Evolutionary conservation across 2,888 invertebrate species (phyloP).

Genomic region (Neoascia interrupta): DNA sequence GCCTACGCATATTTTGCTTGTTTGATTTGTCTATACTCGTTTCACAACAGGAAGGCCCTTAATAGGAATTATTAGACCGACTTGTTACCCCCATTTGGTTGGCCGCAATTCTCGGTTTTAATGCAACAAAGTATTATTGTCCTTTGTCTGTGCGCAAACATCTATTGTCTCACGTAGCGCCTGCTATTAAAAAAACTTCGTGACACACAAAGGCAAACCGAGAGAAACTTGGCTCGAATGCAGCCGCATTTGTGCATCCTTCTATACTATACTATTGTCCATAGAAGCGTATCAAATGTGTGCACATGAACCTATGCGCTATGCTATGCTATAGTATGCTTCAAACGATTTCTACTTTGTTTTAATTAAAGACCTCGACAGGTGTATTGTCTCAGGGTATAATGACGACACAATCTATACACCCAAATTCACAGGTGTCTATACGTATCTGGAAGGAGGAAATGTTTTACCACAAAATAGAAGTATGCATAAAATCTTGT

Average conservation of each 20-base stretch:
- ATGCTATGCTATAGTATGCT: too few relatives aligned
- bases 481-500: constrained; percentile 54
- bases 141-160: constrained; percentile 48
- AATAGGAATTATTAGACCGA: constrained; percentile 61
- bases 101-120: constrained; percentile 59
- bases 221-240: constrained; percentile 19
- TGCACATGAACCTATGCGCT: not conserved
- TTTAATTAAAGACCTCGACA: constrained; percentile 64
- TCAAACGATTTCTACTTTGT: constrained; percentile 64
- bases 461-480: constrained; percentile 32
- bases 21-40: not conserved
- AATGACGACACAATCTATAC: constrained; percentile 57
- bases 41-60: constrained; percentile 34
- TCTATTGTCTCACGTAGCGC: constrained; percentile 7
- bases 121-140: constrained; percentile 56
- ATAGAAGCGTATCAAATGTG: constrained; percentile 37
- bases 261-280: constrained; percentile 32
- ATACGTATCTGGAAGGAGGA: too few relatives aligned
- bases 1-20: too few relatives aligned
- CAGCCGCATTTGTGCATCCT: constrained; percentile 22
- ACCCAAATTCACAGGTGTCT: constrained; percentile 12
- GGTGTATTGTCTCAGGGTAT: constrained; percentile 61
- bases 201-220: constrained; percentile 31
- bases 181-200: constrained; percentile 37
- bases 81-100: constrained; percentile 44